These are phyloP conservation scores for Bombus impatiens DNA, from an alignment of 1,140 invertebrate genomes.

Conservation along the genomic window DNA sequence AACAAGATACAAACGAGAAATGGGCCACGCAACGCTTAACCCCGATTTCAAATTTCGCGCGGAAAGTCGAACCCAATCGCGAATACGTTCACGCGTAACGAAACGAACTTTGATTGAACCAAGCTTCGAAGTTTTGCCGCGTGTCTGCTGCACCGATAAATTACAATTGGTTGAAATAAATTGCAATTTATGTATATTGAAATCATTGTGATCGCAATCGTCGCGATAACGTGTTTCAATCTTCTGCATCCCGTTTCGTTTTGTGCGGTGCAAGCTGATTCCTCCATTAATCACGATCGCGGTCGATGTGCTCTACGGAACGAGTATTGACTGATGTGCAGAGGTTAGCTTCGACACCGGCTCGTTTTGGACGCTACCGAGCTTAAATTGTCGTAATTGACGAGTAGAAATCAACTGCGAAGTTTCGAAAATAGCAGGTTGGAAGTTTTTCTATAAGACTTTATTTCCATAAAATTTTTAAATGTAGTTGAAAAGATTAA, in stretches of 20 bases:
- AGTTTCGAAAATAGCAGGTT: background rate
- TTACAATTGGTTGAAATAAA: background rate
- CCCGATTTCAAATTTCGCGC: background rate
- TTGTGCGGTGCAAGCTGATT: background rate
- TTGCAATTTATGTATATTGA: constrained; percentile 9
- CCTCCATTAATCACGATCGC: background rate
- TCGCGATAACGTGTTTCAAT: constrained; percentile 3
- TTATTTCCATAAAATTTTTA: background rate
- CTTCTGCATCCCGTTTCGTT: constrained; percentile 1
- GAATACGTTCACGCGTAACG: background rate
- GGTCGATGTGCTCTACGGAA: background rate
- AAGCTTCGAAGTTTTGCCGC: background rate
- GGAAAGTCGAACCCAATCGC: background rate
- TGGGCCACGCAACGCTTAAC: background rate
- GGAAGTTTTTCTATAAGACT: background rate
- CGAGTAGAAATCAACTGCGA: background rate
- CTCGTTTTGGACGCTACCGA: background rate
- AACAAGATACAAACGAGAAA: background rate
- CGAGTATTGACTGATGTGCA: background rate
- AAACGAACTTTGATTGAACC: background rate
- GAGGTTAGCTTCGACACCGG: background rate
- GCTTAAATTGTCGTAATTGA: background rate
- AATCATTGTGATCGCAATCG: background rate
- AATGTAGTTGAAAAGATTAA: background rate
- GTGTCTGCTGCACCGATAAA: background rate